Conservation (phyloP, 1,140 invertebrate genomes). For the Hyphantria cunea region DNA sequence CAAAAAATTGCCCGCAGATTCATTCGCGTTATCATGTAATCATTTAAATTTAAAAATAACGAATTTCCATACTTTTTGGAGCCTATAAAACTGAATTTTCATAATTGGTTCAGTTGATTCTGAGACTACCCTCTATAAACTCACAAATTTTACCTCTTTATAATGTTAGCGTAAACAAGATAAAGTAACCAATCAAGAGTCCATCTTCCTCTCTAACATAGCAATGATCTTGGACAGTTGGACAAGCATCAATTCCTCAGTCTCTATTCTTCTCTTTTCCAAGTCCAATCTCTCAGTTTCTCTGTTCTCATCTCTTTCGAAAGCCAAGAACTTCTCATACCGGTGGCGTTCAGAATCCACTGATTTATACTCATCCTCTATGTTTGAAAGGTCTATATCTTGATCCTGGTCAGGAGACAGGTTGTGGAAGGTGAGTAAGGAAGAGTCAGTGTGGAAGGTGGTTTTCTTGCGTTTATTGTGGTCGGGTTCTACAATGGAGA, state of each 20-base stretch:
- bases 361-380: too few relatives aligned
- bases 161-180: too few relatives aligned
- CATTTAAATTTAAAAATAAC: too few relatives aligned
- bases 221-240: slow-evolving; percentile 54
- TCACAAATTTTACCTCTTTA: too few relatives aligned
- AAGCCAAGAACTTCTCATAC: slow-evolving; percentile 7
- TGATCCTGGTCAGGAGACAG: slow-evolving; percentile 18
- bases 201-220: slow-evolving; percentile 53
- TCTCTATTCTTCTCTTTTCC: slow-evolving; percentile 34
- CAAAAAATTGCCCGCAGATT: too few relatives aligned
- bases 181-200: slow-evolving; percentile 47
- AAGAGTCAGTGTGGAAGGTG: slow-evolving; percentile 43
- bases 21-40: too few relatives aligned
- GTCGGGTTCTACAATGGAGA: slow-evolving; percentile 34
- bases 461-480: slow-evolving; percentile 40
- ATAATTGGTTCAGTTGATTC: too few relatives aligned
- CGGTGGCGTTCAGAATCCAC: not conserved
- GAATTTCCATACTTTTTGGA: too few relatives aligned
- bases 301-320: slow-evolving; percentile 4
- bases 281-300: not conserved
- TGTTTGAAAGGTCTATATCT: too few relatives aligned
- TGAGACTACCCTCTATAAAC: too few relatives aligned
- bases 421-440: slow-evolving; percentile 44
- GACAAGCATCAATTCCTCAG: slow-evolving; percentile 46
- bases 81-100: too few relatives aligned